Evolutionary conservation across 2,797 vertebrate species (phyloP), one percentile per base, ranked within the genome.

Genomic region (Acestrorhynchus altus): DNA sequence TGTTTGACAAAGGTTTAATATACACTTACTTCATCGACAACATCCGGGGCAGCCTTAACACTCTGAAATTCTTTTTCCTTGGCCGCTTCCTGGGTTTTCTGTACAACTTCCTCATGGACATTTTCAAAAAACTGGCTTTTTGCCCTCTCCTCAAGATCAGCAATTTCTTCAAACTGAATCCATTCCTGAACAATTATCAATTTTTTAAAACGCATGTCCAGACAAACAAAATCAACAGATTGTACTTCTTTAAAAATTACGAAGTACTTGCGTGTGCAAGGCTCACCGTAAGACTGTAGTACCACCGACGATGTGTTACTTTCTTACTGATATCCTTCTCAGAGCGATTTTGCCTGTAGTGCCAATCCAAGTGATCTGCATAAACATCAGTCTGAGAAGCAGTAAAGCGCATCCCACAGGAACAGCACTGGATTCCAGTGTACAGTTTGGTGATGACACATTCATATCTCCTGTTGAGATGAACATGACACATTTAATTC

Each of bases 131-230:
- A 99, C 67, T 95, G 94, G 83, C 97, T 99, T 89, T 99, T 99
- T 26, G 97, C 97, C 51, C 98, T 94, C 78, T 99, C 98, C 87
- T 99, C 98, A 51, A 99, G 88, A 88, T 99, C 98, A 0, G 98
- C 98, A 74, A 99, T 98, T 94, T 99, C 98, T 90, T 99, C 98
- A 83, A 99, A 99, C 89, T 99, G 98, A 28, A 99, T 95, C 98
- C 98, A 99, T 86, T 99, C 98, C 98, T 99, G 85, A 56, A 78
- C 54, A 22, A 1, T 79, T 4, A 83, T 0, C 11, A 5, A 47
- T 35, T 31, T 13, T 9, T 61, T 10, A 63, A n/a, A 13, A 81
- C 13, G 74, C 22, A 6, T n/a, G 20, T 12, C 13, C 13, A 44
- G 15, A 4, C 7, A 4, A 24, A 39, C 26, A 3, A 26, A 60